Evolutionary conservation across 2,113 vertebrate species (phyloP), one percentile per base, ranked within the genome.

Genomic region (Mobula birostris): DNA sequence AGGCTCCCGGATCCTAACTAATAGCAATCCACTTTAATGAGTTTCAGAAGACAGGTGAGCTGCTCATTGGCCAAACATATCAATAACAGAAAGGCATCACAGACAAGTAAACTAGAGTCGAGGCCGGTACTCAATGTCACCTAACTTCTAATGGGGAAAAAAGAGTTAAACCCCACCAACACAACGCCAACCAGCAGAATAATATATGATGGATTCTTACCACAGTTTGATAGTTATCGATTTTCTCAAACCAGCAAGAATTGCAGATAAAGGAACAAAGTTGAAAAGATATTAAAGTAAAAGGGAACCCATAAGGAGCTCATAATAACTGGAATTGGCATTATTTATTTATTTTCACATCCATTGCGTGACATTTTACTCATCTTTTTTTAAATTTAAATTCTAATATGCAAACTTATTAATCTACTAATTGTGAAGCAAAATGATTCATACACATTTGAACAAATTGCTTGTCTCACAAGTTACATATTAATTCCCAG

Each of bases 401-500:
- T 87, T 61, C 6, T 87, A 21, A 58, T 61, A 12, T 79, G n/a
- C 29, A 40, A 93, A 19, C 63, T 1, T 32, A 93, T 76, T 93
- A 72, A 19, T 74, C 5, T 32, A 93, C 56, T 93, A 72, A 19
- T 74, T 56, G 24, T 93, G 32, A 74, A 66, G 66, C 61, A 66
- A 66, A 32, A 19, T 9, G 56, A 19, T 56, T 29, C 12, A 36
- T 93, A 24, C 68, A 74, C 68, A 27, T 74, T 76, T 93, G 70
- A 74, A 93, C 70, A 74, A 24, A 74, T 93, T 93, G 70, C 36
- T 56, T 93, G 9, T 93, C 68, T 70, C 66, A 92, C 87, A 92
- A 40, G 63, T 93, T 40, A 93, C 36, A 56, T 74, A 48, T 3
- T 14, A 76, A 24, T 40, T 19, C 36, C 74, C 36, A 74, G 7